Evolutionary conservation across 2,888 invertebrate genomes (phyloP), one percentile per base, ranked within the genome.

Genomic region (Odontomyia ornata): DNA sequence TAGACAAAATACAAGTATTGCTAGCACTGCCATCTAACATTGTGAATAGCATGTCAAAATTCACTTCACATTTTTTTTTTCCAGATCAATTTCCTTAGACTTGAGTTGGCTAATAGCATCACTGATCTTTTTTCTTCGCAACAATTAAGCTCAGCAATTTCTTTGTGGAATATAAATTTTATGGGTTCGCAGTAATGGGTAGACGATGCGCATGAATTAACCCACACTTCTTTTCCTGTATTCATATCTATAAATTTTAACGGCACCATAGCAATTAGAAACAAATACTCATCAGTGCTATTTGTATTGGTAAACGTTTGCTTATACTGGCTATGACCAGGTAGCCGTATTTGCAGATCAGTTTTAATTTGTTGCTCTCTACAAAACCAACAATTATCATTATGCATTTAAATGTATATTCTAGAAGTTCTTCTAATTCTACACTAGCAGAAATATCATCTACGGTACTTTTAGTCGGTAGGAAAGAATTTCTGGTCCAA

Each of bases 1-100:
- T 60, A 27, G 73, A 76, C 15, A 75, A 62, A 25, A 75, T 28
- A n/a, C n/a, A n/a, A n/a, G n/a, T n/a, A 62, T 78, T 67, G 36
- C 36, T 18, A 18, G 69, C 75, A 56, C 75, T 76, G 27, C 79
- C 75, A 67, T 75, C 60, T 11, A 78, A 36, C 76, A 76, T 78
- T 36, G 76, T 73, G n/a, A 77, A 77, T 27, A 77, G 65, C 46
- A 77, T 18, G 18, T 60, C 52, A 52, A 52, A 52, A 52, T 52
- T 15, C 13, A n/a, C 52, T 52, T 52, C 15, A 52, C 52, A 13
- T 15, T 52, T 1, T 52, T 52, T 52, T 36, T 36, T 36, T 36
- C 52, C 15, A 52, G 18, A 52, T 52, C 52, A 52, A 18, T 65
- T 36, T 18, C 27, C 43, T n/a, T 65, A 9, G 28, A 25, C n/a